Evolutionary conservation across 92 coral and sea anemone genomes (phyloP).

Genomic region (Porites rus): DNA sequence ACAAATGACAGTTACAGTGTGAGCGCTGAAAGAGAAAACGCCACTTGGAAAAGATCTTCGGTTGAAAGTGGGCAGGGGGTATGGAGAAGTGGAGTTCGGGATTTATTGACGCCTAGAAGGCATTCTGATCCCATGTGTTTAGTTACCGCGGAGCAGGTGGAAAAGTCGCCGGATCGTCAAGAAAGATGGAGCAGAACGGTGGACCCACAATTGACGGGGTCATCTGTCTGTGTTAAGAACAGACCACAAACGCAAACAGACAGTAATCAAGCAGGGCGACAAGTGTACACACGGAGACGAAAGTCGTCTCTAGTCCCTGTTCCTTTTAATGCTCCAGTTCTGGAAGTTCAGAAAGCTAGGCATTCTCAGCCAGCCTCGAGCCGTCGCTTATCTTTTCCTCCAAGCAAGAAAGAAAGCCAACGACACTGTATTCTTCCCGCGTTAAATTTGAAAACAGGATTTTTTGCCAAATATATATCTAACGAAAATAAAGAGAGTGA

Average conservation of each 20-base stretch:
- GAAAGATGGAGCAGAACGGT: constrained; percentile 5
- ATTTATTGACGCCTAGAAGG: constrained; percentile 27
- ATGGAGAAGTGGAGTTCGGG: constrained; percentile 11
- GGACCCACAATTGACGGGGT: constrained; percentile 2
- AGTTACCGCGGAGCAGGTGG: not conserved
- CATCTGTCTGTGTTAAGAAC: constrained; percentile 8
- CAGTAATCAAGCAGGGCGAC: not conserved
- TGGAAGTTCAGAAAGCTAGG: constrained; percentile 13
- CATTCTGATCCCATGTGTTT: constrained; percentile 68
- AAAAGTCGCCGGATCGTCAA: constrained; percentile 6
- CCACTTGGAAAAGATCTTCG: constrained; percentile 21
- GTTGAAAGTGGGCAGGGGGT: not conserved
- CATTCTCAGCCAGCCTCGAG: not conserved
- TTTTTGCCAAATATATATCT: not conserved
- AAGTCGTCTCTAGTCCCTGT: constrained; percentile 68
- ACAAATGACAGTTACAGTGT: constrained; percentile 14
- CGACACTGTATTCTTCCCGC: constrained; percentile 22
- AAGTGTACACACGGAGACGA: constrained; percentile 12
- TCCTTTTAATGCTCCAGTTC: constrained; percentile 38
- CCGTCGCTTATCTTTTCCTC: constrained; percentile 62
- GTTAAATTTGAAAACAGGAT: constrained; percentile 19
- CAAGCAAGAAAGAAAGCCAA: constrained; percentile 36
- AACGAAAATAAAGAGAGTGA: not conserved
- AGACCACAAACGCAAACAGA: constrained; percentile 3
- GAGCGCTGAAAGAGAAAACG: constrained; percentile 41